Conservation (phyloP, 2,797 vertebrate genomes). For the Arctocebus calabarensis region DNA sequence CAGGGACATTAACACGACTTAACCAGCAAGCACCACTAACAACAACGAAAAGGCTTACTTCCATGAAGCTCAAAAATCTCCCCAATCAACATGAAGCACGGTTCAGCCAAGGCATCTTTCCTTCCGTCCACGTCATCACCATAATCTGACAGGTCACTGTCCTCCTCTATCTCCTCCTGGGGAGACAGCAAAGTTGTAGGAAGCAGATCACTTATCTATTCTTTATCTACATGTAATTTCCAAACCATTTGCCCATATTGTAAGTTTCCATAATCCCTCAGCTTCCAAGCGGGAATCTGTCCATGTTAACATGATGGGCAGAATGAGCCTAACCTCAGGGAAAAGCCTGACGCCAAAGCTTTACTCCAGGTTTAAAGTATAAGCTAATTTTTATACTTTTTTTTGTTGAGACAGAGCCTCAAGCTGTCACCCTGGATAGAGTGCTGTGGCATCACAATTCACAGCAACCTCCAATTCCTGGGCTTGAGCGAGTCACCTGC, state of each 20-base stretch:
- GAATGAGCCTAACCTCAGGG: background rate
- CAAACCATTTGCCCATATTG: background rate
- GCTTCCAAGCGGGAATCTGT: background rate
- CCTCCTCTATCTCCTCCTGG: conserved; percentile 96
- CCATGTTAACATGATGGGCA: background rate
- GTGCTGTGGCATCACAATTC: too few species aligned
- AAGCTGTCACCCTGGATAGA: too few species aligned
- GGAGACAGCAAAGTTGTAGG: background rate
- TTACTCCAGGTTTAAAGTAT: conserved; percentile 39
- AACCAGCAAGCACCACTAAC: background rate
- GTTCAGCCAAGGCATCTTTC: conserved; percentile 96
- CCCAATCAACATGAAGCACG: conserved; percentile 98
- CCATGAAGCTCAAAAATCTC: conserved; percentile 99
- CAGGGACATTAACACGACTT: background rate
- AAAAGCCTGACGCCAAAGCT: background rate
- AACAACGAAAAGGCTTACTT: conserved; percentile 90
- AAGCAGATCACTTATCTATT: background rate
- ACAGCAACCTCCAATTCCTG: too few species aligned
- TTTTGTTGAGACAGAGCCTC: too few species aligned
- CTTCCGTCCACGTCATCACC: conserved; percentile 94
- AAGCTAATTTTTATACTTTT: background rate
- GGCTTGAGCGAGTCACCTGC: too few species aligned
- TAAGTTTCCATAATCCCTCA: background rate
- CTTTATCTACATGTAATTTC: background rate
- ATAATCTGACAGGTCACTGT: conserved; percentile 96